Evolutionary conservation across 2,797 vertebrate species (phyloP).

Genomic region (Chiroxiphia lanceolata): DNA sequence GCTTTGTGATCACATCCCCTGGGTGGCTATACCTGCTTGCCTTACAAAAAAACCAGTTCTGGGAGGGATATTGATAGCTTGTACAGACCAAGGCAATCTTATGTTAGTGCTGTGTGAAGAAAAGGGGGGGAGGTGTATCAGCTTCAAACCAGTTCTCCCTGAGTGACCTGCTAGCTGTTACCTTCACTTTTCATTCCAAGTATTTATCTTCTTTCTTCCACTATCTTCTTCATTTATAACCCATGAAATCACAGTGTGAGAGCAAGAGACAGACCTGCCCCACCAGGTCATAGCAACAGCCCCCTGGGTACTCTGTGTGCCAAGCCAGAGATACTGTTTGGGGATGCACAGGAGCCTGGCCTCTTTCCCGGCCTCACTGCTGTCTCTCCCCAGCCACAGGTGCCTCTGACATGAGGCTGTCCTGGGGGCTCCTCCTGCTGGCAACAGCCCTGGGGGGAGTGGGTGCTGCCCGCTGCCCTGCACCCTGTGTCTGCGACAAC

Average conservation of each 20-base stretch:
- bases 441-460: accelerated
- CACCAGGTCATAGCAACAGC: not conserved
- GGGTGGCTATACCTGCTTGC: not conserved
- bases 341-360: accelerated
- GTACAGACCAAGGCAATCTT: not conserved
- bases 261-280: not conserved
- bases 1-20: not conserved
- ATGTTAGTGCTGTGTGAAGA: not conserved
- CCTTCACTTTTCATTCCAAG: not conserved
- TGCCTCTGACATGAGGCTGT: not conserved
- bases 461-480: slow-evolving; percentile 75
- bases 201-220: not conserved
- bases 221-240: not conserved
- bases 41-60: not conserved
- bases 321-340: accelerated
- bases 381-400: not conserved
- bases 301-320: not conserved
- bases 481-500: slow-evolving; percentile 82
- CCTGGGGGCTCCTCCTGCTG: slow-evolving; percentile 56
- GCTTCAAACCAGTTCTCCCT: not conserved
- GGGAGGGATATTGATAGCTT: not conserved
- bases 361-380: not conserved
- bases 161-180: not conserved
- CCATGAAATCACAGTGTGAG: not conserved
- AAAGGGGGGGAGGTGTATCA: not conserved